Evolutionary conservation across 1,140 invertebrate genomes (phyloP).

Genomic region (Lucilia sericata): DNA sequence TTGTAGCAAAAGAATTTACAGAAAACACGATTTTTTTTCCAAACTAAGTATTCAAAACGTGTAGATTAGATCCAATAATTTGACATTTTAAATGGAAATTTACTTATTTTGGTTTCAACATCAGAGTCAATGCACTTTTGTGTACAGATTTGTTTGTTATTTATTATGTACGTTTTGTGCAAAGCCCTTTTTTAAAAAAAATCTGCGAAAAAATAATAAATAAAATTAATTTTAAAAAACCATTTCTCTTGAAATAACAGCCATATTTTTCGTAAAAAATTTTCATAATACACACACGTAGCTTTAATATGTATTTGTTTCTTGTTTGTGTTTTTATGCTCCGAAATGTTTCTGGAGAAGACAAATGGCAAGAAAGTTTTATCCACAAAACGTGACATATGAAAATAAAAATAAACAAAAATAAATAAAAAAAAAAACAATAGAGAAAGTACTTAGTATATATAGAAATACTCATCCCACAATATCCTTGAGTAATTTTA

Average conservation of each 20-base stretch:
- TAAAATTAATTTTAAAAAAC: not conserved
- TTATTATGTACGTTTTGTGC: not conserved
- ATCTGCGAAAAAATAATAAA: not conserved
- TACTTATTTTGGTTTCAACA: not conserved
- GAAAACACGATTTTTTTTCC: too few relatives aligned
- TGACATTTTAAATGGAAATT: not conserved
- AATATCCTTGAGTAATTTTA: not conserved
- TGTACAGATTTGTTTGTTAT: not conserved
- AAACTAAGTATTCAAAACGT: not conserved
- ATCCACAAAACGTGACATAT: constrained; percentile 14
- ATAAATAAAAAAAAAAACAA: not conserved
- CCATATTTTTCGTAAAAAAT: too few relatives aligned
- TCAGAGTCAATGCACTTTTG: not conserved
- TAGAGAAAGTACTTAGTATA: not conserved
- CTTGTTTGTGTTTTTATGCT: too few relatives aligned
- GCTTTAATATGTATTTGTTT: too few relatives aligned
- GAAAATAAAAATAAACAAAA: not conserved
- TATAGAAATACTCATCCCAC: not conserved
- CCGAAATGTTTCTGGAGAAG: not conserved
- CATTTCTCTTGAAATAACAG: too few relatives aligned
- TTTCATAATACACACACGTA: too few relatives aligned
- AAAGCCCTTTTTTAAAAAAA: not conserved
- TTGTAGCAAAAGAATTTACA: too few relatives aligned
- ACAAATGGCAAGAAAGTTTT: constrained; percentile 1
- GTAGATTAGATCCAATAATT: too few relatives aligned